These are phyloP conservation scores for Fulmarus glacialis DNA, from an alignment of 2,113 vertebrate genomes.

Conservation along the genomic window DNA sequence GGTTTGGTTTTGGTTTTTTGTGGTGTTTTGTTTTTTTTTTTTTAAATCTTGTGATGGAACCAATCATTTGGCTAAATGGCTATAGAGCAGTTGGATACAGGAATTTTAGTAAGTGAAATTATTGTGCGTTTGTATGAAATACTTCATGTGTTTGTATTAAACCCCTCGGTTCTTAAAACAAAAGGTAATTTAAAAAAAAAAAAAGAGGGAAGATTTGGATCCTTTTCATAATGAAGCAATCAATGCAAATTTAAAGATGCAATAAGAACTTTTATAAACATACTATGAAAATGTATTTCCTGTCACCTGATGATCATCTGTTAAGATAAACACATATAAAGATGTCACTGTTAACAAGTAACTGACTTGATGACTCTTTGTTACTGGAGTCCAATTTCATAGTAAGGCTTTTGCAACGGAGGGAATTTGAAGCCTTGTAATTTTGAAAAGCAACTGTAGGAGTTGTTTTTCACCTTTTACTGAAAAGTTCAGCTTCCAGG, in stretches of 20 bases:
- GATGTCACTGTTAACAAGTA: not conserved
- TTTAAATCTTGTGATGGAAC: slow-evolving; percentile 46
- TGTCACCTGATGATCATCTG: not conserved
- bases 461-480: not conserved
- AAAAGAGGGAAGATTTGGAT: not conserved
- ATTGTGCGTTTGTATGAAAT: not conserved
- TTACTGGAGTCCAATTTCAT: not conserved
- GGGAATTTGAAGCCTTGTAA: not conserved
- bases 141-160: not conserved
- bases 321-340: not conserved
- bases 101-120: not conserved
- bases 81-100: not conserved
- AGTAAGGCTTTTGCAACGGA: not conserved
- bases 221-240: not conserved
- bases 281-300: not conserved
- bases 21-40: not conserved
- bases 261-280: not conserved
- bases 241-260: not conserved
- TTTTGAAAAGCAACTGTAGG: not conserved
- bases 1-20: not conserved
- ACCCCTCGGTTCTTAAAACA: not conserved
- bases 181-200: not conserved
- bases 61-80: slow-evolving; percentile 35
- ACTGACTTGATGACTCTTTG: not conserved
- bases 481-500: not conserved